These are phyloP conservation scores for Chelidonichthys spinosus DNA, from an alignment of 2,797 vertebrate species.

Conservation along the genomic window DNA sequence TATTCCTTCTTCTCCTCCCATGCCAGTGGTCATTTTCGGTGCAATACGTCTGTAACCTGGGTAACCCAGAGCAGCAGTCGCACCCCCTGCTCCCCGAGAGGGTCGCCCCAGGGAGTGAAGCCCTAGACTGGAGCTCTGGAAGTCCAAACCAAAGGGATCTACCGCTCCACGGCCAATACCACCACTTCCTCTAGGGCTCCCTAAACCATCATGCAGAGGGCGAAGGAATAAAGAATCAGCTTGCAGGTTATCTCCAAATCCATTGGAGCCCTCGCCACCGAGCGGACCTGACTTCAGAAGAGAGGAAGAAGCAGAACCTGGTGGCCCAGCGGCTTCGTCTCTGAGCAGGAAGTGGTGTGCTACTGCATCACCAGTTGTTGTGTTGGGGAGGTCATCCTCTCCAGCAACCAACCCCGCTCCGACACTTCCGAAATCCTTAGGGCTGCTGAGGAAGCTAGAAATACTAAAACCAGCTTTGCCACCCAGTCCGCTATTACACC, in stretches of 20 bases:
- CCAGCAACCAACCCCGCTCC: slow-evolving; percentile 59
- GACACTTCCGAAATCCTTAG: slow-evolving; percentile 83
- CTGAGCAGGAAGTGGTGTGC: slow-evolving; percentile 86
- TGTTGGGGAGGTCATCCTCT: slow-evolving; percentile 93
- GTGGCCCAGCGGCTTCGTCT: slow-evolving; percentile 81
- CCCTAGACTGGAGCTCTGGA: slow-evolving; percentile 90
- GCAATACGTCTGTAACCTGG: slow-evolving; percentile 94
- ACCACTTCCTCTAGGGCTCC: slow-evolving; percentile 73
- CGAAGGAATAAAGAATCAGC: slow-evolving; percentile 90
- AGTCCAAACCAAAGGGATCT: slow-evolving; percentile 92
- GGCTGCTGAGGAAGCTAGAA: slow-evolving; percentile 88
- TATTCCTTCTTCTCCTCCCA: slow-evolving; percentile 81
- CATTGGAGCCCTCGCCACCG: slow-evolving; percentile 75
- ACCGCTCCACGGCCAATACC: slow-evolving; percentile 65
- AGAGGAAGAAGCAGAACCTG: slow-evolving; percentile 81
- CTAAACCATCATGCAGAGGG: slow-evolving; percentile 89
- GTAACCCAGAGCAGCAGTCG: slow-evolving; percentile 79
- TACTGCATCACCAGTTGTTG: slow-evolving; percentile 88
- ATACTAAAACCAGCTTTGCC: slow-evolving; percentile 91
- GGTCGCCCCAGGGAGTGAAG: slow-evolving; percentile 90
- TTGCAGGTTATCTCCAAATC: slow-evolving; percentile 85
- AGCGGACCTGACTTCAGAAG: slow-evolving; percentile 72
- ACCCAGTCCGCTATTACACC: slow-evolving; percentile 81
- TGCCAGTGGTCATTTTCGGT: slow-evolving; percentile 86
- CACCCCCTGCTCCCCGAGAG: slow-evolving; percentile 84